phyloP scores from a whole-genome alignment of 2,113 vertebrate genomes.

The Callorhinus ursinus region DNA sequence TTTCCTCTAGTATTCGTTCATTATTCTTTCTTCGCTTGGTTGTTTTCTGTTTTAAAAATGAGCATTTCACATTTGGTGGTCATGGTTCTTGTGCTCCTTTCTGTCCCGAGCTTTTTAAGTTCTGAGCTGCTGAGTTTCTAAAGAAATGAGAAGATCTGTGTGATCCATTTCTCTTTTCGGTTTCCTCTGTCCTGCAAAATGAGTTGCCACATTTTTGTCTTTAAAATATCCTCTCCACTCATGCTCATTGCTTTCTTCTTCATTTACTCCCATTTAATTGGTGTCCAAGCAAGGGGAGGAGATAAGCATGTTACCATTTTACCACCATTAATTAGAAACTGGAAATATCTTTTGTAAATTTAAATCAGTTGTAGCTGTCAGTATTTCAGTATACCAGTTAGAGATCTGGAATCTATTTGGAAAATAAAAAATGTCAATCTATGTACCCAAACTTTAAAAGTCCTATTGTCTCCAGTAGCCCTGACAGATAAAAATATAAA shows the following conservation, averaged over 20 bases:
- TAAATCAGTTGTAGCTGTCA: constrained; percentile 3
- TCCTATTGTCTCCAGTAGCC: background rate
- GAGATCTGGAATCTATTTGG: constrained; percentile 20
- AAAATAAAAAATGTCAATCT: constrained; percentile 19
- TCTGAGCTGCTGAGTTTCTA: background rate
- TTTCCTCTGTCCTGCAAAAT: background rate
- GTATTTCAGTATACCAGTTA: background rate
- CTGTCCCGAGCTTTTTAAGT: background rate
- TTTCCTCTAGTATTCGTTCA: background rate
- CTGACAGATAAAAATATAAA: constrained; percentile 32
- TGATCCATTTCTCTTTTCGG: background rate
- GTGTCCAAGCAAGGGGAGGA: background rate
- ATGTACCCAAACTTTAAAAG: constrained; percentile 51
- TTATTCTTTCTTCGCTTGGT: background rate
- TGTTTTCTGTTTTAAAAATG: background rate
- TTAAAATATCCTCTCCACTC: background rate
- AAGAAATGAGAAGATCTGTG: background rate
- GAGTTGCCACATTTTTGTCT: background rate
- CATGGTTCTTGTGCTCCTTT: background rate
- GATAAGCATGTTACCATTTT: background rate
- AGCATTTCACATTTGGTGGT: background rate
- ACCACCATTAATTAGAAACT: background rate
- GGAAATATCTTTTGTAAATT: background rate
- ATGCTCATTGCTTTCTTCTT: background rate
- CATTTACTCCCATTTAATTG: background rate